Conservation (phyloP, 2,888 invertebrate species). For the Tortrix viridana region DNA sequence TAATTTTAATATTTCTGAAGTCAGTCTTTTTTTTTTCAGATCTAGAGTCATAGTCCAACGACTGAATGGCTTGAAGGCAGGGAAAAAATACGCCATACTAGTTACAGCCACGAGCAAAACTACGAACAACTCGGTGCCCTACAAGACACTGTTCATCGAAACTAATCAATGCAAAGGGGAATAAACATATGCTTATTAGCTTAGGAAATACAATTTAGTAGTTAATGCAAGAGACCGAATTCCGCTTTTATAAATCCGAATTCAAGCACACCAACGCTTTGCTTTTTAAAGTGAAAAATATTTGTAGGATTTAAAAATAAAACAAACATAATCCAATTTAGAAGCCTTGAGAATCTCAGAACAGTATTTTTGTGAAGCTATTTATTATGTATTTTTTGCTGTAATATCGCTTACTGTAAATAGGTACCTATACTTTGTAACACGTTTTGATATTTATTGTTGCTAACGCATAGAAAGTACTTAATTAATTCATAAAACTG, state of each 20-base stretch:
- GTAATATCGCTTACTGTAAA: slow-evolving; percentile 22
- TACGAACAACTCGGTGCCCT: slow-evolving; percentile 58
- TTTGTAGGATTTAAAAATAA: too few species aligned
- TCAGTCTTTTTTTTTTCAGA: slow-evolving; percentile 51
- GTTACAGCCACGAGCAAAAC: slow-evolving; percentile 69
- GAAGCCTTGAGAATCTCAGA: slow-evolving; percentile 10
- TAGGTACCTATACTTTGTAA: slow-evolving; percentile 1
- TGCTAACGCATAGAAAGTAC: background rate
- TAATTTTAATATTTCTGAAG: too few species aligned
- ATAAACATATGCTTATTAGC: slow-evolving; percentile 28
- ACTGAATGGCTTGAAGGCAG: slow-evolving; percentile 64
- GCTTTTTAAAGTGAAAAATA: too few species aligned
- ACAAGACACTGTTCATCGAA: slow-evolving; percentile 68
- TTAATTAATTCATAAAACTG: slow-evolving; percentile 12
- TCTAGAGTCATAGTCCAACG: slow-evolving; percentile 68
- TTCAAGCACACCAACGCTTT: too few species aligned
- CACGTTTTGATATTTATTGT: slow-evolving; percentile 21
- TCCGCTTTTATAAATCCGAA: too few species aligned
- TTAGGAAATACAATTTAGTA: background rate
- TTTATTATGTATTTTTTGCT: slow-evolving; percentile 5
- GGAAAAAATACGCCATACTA: slow-evolving; percentile 72
- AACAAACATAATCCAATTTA: background rate
- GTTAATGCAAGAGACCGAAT: background rate
- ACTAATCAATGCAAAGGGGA: slow-evolving; percentile 70
- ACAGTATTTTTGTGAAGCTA: slow-evolving; percentile 17